These are phyloP conservation scores for Calycopis cecrops DNA, from an alignment of 1,140 invertebrate species.

Conservation along the genomic window DNA sequence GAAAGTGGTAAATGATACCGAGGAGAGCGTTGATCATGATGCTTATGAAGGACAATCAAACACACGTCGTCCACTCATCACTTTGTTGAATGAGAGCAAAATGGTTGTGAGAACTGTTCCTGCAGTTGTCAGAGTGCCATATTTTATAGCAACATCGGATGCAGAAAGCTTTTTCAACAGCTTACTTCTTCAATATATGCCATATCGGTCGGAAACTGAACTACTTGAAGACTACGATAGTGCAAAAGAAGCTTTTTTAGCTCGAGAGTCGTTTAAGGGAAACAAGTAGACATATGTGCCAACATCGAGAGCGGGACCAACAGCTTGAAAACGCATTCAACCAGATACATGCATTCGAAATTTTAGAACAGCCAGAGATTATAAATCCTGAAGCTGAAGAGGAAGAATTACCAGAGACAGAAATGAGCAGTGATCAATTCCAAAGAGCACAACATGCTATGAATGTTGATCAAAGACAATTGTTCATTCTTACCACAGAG, in stretches of 20 bases:
- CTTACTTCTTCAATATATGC: constrained; percentile 44
- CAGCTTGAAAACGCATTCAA: constrained; percentile 44
- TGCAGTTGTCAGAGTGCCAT: constrained; percentile 40
- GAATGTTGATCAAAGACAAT: constrained; percentile 27
- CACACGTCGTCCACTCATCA: constrained; percentile 27
- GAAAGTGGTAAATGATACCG: constrained; percentile 28
- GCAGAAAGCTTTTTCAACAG: constrained; percentile 46
- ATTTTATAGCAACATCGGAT: constrained; percentile 42
- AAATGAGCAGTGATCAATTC: constrained; percentile 28
- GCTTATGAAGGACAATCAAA: constrained; percentile 22
- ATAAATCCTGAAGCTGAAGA: constrained; percentile 25
- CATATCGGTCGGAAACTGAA: constrained; percentile 41
- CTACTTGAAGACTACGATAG: constrained; percentile 34
- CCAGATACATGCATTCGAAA: constrained; percentile 41
- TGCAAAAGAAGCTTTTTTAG: constrained; percentile 42
- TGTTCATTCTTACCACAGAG: constrained; percentile 23
- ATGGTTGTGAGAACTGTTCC: constrained; percentile 32
- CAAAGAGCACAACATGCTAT: constrained; percentile 18
- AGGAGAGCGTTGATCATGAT: constrained; percentile 29
- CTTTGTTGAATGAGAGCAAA: constrained; percentile 30
- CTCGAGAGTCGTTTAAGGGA: constrained; percentile 33
- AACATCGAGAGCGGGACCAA: constrained; percentile 32
- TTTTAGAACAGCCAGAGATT: constrained; percentile 33
- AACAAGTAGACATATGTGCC: constrained; percentile 35
- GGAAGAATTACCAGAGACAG: constrained; percentile 19